Conservation (phyloP, 2,888 invertebrate genomes). For the Drosophila hamatofila region DNA sequence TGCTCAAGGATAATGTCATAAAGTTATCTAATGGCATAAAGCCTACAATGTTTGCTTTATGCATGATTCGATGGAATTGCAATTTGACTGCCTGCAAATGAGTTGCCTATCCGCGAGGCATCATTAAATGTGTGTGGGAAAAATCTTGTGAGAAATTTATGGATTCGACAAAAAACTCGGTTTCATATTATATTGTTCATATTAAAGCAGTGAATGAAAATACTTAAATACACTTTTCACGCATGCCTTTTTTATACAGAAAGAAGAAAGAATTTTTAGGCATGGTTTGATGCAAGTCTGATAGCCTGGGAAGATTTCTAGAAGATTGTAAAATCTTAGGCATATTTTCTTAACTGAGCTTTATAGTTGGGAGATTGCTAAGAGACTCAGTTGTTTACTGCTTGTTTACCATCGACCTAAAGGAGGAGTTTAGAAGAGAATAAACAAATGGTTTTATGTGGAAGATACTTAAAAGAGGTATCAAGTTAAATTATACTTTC, state of each 20-base stretch:
- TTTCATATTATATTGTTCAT: not conserved
- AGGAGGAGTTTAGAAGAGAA: not conserved
- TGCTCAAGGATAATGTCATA: conserved; percentile 52
- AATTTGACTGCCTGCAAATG: conserved; percentile 37
- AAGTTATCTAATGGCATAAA: conserved; percentile 55
- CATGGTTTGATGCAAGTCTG: no score
- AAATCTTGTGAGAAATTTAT: not conserved
- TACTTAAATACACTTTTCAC: not conserved
- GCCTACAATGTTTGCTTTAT: conserved; percentile 5
- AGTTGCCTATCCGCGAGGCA: conserved; percentile 1
- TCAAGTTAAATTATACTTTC: no score
- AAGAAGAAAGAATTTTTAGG: no score
- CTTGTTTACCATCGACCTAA: not conserved
- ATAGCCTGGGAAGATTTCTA: no score
- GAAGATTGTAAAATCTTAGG: no score
- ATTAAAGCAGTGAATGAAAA: not conserved
- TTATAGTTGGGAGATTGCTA: not conserved
- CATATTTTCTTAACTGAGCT: not conserved
- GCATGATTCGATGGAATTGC: conserved; percentile 42
- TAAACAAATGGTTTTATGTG: no score
- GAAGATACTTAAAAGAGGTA: no score
- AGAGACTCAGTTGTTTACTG: no score
- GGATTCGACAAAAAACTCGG: not conserved
- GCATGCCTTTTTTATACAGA: no score
- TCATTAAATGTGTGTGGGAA: conserved; percentile 1